phyloP scores from a whole-genome alignment of 2,113 vertebrate genomes.

The Silurus asotus region DNA sequence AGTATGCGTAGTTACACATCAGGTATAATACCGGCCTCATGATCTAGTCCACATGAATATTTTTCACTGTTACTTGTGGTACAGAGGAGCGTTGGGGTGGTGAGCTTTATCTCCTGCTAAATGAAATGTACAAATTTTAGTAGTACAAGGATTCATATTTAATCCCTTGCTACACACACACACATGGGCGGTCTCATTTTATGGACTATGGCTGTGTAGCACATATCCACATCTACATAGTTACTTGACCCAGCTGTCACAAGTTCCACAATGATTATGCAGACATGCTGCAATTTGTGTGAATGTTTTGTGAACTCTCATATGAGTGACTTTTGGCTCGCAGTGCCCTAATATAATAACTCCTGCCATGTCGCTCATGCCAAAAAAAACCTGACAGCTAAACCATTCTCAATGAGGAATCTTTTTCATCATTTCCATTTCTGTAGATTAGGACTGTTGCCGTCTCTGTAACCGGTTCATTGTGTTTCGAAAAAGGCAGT shows the following conservation, averaged over 20 bases:
- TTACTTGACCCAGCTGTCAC: background rate
- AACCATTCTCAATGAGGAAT: background rate
- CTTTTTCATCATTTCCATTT: background rate
- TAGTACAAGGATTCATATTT: background rate
- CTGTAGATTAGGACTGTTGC: background rate
- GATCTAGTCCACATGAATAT: background rate
- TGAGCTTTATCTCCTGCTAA: background rate
- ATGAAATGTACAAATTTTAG: background rate
- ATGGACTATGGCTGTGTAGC: background rate
- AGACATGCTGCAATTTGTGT: background rate
- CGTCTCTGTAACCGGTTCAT: background rate
- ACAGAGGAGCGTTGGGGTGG: background rate
- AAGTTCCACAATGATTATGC: background rate
- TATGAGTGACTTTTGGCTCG: background rate
- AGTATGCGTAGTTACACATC: background rate
- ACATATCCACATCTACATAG: background rate
- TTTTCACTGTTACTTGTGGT: background rate
- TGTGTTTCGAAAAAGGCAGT: background rate
- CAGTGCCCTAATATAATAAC: background rate
- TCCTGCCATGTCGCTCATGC: background rate
- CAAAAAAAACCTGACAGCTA: background rate
- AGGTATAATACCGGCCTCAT: background rate
- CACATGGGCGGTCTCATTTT: background rate
- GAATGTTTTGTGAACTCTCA: background rate
- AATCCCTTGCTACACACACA: background rate